phyloP scores from a whole-genome alignment of 2,797 vertebrate species.

The Thaleichthys pacificus region DNA sequence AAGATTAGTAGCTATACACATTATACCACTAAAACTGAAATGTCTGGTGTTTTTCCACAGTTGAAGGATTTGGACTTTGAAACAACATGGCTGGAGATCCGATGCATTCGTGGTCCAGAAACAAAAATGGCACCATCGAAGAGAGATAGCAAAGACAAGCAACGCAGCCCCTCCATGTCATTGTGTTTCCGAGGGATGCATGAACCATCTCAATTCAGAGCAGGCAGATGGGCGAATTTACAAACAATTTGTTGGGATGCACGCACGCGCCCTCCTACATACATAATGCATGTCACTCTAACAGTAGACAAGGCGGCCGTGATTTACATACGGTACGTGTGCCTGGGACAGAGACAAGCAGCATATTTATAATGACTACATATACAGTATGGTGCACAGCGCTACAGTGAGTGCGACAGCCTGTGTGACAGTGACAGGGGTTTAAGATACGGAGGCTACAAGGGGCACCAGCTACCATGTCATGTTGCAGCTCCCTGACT shows the following conservation, averaged over 20 bases:
- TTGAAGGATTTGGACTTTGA: too few relatives aligned
- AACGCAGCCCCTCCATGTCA: conserved; percentile 35
- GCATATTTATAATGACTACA: background rate
- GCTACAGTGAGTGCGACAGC: background rate
- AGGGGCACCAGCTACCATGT: background rate
- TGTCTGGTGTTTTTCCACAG: too few relatives aligned
- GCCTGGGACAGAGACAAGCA: background rate
- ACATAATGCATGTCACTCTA: conserved; percentile 55
- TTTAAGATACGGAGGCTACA: background rate
- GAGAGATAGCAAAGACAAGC: conserved; percentile 40
- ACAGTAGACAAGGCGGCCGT: conserved; percentile 28
- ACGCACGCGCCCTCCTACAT: conserved; percentile 46
- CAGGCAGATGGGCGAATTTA: conserved; percentile 49
- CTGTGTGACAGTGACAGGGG: background rate
- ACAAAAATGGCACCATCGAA: conserved; percentile 37
- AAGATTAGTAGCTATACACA: background rate
- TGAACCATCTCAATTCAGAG: conserved; percentile 40
- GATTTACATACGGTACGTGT: conserved; percentile 25
- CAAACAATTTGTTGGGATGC: conserved; percentile 60
- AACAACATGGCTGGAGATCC: too few relatives aligned
- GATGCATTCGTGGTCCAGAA: background rate
- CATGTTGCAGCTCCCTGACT: background rate
- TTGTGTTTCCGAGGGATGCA: conserved; percentile 46
- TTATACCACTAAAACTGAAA: background rate
- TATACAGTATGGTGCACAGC: too few relatives aligned